These are phyloP conservation scores for Pachycephus smyrnensis DNA, from an alignment of 2,888 invertebrate species.

Conservation along the genomic window DNA sequence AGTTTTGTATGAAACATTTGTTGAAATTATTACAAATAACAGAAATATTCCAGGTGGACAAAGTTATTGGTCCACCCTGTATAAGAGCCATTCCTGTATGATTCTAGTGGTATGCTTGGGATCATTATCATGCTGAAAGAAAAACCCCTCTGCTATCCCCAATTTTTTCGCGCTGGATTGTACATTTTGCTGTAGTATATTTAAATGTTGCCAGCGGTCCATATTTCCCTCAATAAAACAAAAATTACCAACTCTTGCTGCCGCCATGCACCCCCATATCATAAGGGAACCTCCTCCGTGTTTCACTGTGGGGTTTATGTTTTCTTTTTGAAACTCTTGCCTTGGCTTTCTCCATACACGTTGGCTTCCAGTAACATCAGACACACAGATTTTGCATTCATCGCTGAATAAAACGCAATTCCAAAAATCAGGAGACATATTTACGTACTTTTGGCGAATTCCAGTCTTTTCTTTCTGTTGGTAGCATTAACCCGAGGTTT, in stretches of 20 bases:
- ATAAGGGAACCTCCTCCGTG: constrained; percentile 5
- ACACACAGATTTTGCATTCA: constrained; percentile 3
- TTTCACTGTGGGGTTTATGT: constrained; percentile 1
- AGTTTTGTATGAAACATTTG: too few species aligned
- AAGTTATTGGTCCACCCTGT: too few species aligned
- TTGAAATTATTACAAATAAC: too few species aligned
- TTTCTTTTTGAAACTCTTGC: background rate
- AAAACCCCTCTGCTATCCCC: background rate
- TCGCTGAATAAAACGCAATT: background rate
- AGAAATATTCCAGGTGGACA: too few species aligned
- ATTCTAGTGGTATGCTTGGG: constrained; percentile 10
- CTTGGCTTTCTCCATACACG: background rate
- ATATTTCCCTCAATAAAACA: constrained; percentile 6
- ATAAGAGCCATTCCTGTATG: constrained; percentile 1
- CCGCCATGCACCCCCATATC: constrained; percentile 9
- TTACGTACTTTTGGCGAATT: background rate
- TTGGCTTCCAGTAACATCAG: background rate
- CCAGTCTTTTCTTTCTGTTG: background rate
- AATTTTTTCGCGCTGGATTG: background rate
- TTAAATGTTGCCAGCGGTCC: background rate
- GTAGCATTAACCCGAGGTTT: too few species aligned
- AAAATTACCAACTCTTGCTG: background rate
- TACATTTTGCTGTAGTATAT: constrained; percentile 4
- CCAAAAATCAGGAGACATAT: background rate
- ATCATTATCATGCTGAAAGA: constrained; percentile 7